Evolutionary conservation across 2,113 vertebrate genomes (phyloP).

Genomic region (Pholis gunnellus): DNA sequence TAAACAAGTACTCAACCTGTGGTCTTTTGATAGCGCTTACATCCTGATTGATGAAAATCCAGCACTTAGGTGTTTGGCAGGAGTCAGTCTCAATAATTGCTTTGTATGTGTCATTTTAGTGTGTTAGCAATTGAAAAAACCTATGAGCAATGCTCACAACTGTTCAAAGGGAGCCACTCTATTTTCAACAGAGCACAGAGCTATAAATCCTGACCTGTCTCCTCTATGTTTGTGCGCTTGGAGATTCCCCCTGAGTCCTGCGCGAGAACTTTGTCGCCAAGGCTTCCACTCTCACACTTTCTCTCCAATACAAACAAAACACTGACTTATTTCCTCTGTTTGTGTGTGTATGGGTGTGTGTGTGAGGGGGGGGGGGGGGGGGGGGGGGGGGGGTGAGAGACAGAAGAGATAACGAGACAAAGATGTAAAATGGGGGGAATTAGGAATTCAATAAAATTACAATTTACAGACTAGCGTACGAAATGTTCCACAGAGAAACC

Average conservation of each 20-base stretch:
- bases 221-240: conserved; percentile 79
- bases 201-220: conserved; percentile 80
- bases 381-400: conserved; percentile 21
- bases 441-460: conserved; percentile 26
- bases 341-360: conserved; percentile 38
- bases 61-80: neutral
- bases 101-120: neutral
- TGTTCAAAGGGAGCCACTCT: conserved; percentile 58
- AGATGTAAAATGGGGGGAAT: neutral
- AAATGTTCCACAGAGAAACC: conserved; percentile 9
- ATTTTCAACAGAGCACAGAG: conserved; percentile 55
- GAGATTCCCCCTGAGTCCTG: conserved; percentile 73
- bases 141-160: conserved; percentile 21
- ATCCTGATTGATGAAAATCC: neutral
- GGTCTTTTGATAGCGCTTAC: neutral
- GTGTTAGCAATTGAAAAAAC: neutral
- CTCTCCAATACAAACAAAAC: conserved; percentile 72
- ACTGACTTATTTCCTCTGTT: conserved; percentile 51
- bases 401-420: conserved; percentile 21
- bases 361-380: conserved; percentile 16
- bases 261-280: conserved; percentile 81
- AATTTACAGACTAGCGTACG: neutral
- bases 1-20: neutral
- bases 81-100: neutral
- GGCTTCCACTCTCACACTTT: conserved; percentile 74